Evolutionary conservation across 30 jellyfish, hydroid and myxozoan genomes (phyloP), one percentile per base, ranked within the genome.

Genomic region (Euphysa ruthae): DNA sequence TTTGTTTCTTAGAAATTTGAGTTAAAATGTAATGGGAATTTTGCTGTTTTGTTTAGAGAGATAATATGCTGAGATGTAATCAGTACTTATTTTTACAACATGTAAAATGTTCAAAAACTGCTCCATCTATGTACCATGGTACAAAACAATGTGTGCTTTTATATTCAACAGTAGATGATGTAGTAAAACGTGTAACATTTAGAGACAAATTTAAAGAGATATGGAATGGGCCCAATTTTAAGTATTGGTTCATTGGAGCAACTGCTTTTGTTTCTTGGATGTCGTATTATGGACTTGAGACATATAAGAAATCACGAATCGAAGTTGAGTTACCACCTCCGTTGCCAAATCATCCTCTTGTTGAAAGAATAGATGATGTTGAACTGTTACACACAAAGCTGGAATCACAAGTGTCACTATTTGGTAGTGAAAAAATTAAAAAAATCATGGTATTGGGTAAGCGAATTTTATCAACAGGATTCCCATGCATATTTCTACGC

Each of bases 221-320:
- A 19, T 75, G 98, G 95, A 75, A 64, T 23, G 94, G 98, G 5
- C 93, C 93, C 6, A 90, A 69, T 12, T 90, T 90, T 50, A 90
- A 90, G 29, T 90, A 90, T 35, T 90, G 98, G 98, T 75, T 90
- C 30, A 74, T 90, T 71, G 98, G 98, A 3, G 85, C 75, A 25
- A 25, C 95, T 28, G 94, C 80, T 28, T 78, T 90, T 43, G 34
- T 78, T 6, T 22, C 91, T 0, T 81, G 93, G 93, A 24, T 90
- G 50, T 61, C 90, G 18, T 90, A 90, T 42, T 90, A 90, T 50
- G 74, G 98, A 58, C 28, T 76, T 3, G 71, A 81, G 28, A 15
- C 98, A 25, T 90, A 90, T 65, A 75, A 65, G 44, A 68, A 74
- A 12, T 66, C 95, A 6, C 56, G 98, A 32, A 69, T 90, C 14